A percentile compares a stretch with the other conserved stretches of the same genome.
phyloP scores from a whole-genome alignment of 1,140 invertebrate species.

The Dufourea novaeangliae region DNA sequence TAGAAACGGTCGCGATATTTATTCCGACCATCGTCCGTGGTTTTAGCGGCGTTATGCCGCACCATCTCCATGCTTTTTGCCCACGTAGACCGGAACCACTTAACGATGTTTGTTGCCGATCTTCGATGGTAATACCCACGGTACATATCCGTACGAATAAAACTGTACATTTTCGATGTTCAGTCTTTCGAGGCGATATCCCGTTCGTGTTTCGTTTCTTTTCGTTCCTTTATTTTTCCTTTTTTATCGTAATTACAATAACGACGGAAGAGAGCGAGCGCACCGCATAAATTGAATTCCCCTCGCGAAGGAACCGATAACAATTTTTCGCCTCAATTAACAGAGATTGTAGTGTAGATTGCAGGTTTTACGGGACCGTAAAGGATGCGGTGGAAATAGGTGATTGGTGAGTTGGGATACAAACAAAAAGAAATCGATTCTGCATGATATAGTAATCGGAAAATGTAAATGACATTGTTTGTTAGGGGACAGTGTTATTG shows the following conservation, averaged over 20 bases:
- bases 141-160: background rate
- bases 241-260: slow-evolving; percentile 22
- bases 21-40: slow-evolving; percentile 68
- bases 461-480: too few species aligned
- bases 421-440: too few species aligned
- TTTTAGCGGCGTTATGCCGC: slow-evolving; percentile 60
- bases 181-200: too few species aligned
- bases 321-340: slow-evolving; percentile 43
- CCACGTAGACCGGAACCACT: slow-evolving; percentile 14
- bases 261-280: background rate
- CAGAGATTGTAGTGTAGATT: slow-evolving; percentile 7
- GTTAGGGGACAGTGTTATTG: too few species aligned
- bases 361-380: slow-evolving; percentile 1
- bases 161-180: background rate
- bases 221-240: too few species aligned
- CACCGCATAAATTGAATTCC: slow-evolving; percentile 26
- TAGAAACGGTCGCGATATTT: slow-evolving; percentile 64
- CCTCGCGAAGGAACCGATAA: slow-evolving; percentile 6
- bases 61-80: too few species aligned
- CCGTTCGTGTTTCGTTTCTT: background rate
- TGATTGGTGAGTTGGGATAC: too few species aligned
- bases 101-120: slow-evolving; percentile 45
- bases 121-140: background rate
- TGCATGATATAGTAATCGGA: too few species aligned
- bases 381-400: too few species aligned